Conservation (phyloP, 1,140 invertebrate genomes). For the Bombus pyrosoma region DNA sequence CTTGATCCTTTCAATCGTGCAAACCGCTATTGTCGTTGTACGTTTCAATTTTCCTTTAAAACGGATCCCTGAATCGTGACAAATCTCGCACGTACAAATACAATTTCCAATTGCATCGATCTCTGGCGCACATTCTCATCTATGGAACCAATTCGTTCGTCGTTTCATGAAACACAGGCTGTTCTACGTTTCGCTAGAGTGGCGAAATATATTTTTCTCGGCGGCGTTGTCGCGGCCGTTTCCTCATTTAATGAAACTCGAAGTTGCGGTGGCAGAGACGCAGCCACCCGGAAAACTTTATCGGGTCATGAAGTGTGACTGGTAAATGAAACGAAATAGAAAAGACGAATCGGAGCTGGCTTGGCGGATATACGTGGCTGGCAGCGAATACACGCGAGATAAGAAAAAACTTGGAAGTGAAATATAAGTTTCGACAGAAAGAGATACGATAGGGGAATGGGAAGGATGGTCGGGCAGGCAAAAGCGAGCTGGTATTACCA, state of each 20-base stretch:
- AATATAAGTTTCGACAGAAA: conserved; percentile 46
- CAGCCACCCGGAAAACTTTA: conserved; percentile 31
- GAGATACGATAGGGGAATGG: background rate
- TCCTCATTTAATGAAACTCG: conserved; percentile 12
- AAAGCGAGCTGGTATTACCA: conserved; percentile 17
- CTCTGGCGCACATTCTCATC: background rate
- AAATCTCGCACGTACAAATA: background rate
- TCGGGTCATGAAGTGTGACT: conserved; percentile 49
- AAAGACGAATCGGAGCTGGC: conserved; percentile 15
- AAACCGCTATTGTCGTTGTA: background rate
- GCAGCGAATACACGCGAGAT: conserved; percentile 32
- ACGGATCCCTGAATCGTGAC: too few species aligned
- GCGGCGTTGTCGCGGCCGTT: background rate
- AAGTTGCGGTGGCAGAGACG: background rate
- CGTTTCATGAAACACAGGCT: background rate
- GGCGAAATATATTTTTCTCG: background rate
- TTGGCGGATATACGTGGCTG: conserved; percentile 13
- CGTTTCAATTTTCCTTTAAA: background rate
- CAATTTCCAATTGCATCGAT: background rate
- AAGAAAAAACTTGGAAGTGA: conserved; percentile 49
- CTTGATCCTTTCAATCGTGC: too few species aligned
- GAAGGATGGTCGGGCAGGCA: background rate
- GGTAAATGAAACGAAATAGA: conserved; percentile 54
- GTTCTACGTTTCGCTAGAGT: background rate
- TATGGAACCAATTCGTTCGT: background rate